Conservation (phyloP, 64 coral and sea anemone genomes). For the Stichodactyla mertensii region DNA sequence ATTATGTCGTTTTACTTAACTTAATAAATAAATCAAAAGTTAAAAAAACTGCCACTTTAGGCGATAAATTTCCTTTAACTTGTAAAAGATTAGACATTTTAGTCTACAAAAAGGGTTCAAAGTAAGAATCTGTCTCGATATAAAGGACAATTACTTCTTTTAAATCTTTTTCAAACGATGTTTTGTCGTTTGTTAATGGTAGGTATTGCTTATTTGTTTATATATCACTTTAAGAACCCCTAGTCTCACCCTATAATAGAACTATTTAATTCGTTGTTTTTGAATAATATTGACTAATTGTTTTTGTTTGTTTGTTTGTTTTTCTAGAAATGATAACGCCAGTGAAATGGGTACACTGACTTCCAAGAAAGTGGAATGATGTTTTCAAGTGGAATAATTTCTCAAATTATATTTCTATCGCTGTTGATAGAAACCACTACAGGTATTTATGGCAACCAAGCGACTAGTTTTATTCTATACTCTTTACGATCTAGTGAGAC, state of each 20-base stretch:
- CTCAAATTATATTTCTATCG: background rate
- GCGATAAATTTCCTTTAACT: background rate
- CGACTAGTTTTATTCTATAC: background rate
- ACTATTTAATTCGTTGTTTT: background rate
- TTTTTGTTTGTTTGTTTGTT: background rate
- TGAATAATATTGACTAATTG: background rate
- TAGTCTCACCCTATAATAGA: background rate
- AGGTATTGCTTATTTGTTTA: background rate
- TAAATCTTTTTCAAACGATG: background rate
- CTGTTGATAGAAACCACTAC: background rate
- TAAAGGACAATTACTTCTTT: no score
- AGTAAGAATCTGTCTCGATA: no score
- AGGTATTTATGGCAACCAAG: background rate
- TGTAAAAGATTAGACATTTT: background rate
- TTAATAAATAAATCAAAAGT: conserved; percentile 12
- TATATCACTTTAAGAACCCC: background rate
- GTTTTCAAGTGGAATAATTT: conserved; percentile 1
- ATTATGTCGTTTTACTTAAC: background rate
- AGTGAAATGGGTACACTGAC: background rate
- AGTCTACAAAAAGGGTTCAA: background rate
- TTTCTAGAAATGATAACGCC: background rate
- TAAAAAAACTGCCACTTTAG: background rate
- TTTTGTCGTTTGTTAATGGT: background rate
- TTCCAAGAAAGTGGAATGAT: background rate
- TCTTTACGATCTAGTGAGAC: no score